Conservation (phyloP, 2,113 vertebrate species). For the Gymnocephalus cernua region DNA sequence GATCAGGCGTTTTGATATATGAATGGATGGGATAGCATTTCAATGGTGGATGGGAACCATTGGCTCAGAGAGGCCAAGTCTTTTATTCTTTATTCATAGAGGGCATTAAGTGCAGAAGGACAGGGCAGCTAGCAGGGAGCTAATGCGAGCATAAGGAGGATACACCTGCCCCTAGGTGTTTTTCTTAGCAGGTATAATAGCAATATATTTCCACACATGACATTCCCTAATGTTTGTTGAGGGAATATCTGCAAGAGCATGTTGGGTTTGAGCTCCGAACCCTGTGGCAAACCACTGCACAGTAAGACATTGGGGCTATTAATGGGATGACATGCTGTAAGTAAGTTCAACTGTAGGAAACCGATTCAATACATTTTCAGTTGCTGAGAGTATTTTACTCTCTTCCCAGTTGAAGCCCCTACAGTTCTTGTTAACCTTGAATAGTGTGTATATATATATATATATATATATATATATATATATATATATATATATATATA, state of each 20-base stretch:
- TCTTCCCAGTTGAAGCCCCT: constrained; percentile 22
- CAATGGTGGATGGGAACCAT: constrained; percentile 55
- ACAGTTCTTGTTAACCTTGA: constrained; percentile 55
- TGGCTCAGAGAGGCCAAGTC: constrained; percentile 39
- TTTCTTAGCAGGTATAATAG: constrained; percentile 64
- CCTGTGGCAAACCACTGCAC: constrained; percentile 60
- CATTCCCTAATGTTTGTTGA: constrained; percentile 61
- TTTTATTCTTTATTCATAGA: constrained; percentile 75
- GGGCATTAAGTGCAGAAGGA: constrained; percentile 68
- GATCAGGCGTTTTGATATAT: constrained; percentile 73
- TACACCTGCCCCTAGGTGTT: constrained; percentile 73
- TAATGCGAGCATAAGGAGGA: constrained; percentile 72
- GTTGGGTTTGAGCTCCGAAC: constrained; percentile 52
- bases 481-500: too few species aligned
- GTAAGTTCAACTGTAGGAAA: constrained; percentile 62
- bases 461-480: too few species aligned
- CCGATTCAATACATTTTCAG: constrained; percentile 46
- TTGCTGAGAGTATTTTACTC: constrained; percentile 22
- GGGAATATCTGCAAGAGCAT: constrained; percentile 60
- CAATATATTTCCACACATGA: constrained; percentile 70
- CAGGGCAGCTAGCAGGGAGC: constrained; percentile 65
- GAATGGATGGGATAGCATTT: constrained; percentile 71
- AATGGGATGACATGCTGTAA: constrained; percentile 64
- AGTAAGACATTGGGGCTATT: constrained; percentile 59
- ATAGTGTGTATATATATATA: neutral